Base-by-base conservation (phyloP, 1,140 invertebrate genomes). In the Ceratosolen solmsi region DNA sequence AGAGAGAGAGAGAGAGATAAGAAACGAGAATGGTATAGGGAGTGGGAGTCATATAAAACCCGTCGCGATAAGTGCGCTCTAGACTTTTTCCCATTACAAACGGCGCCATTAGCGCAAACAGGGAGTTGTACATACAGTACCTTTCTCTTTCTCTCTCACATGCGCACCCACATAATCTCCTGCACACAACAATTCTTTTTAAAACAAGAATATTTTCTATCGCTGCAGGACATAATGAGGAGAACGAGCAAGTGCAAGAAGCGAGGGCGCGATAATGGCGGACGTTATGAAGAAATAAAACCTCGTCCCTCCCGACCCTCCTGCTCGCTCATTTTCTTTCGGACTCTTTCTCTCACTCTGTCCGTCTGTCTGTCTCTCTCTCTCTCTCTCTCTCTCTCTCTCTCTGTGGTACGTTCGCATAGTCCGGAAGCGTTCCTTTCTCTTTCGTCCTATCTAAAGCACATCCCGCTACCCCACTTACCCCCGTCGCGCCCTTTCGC, bases 201-300 rank as follows among this genome's bases (percentile, higher is more conserved):
- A 86, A 89, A 90, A 89, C 87, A 89, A 89, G 86, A 89, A 90
- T 89, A 90, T 90, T 90, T 86, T 85, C 86, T 87, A 86, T 84
- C 84, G 86, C 82, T 81, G 84, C 84, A 82, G 79, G 86, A 88
- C 85, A 88, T 91, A 90, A 91, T 90, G 89, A 91, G 89, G 78
- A 86, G 85, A 87, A 82, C 82, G 83, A 80, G 84, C 85, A 80
- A 27, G 54, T 63, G 60, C 30, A 63, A 36, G 80, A 80, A 65
- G 82, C 15, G 88, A 86, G 86, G 87, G 90, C 83, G 90, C 88
- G 89, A 91, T 90, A 90, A 91, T 91, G 89, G 90, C 89, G 85
- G 87, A 89, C 89, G 87, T 91, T 91, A 91, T 91, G 89, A 91
- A 90, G 90, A 91, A 91, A 91, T 91, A 90, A 90, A 88, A 88